Conservation (phyloP, 2,113 vertebrate species). For the Proterorhinus semilunaris region DNA sequence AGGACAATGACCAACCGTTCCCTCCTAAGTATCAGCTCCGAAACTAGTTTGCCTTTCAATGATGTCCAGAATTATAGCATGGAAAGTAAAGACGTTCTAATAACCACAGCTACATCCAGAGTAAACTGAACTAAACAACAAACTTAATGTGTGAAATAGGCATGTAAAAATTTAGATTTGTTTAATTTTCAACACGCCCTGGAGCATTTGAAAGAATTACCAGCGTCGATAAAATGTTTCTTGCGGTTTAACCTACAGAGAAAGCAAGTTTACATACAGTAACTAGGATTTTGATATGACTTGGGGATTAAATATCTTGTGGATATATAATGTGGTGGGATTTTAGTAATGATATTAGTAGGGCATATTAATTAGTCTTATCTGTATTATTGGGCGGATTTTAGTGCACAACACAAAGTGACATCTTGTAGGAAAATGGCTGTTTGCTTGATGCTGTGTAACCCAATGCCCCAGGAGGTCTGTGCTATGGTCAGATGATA, state of each 20-base stretch:
- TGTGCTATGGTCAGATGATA: slow-evolving; percentile 24
- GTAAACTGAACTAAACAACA: background rate
- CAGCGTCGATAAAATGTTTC: no score
- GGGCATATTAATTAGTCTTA: no score
- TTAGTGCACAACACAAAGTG: background rate
- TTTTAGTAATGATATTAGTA: no score
- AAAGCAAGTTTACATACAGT: no score
- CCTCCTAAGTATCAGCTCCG: background rate
- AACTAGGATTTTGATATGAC: no score
- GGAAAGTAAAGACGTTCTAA: background rate
- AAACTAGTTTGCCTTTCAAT: background rate
- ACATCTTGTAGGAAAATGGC: slow-evolving; percentile 4
- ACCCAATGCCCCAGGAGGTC: slow-evolving; percentile 22
- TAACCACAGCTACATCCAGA: no score
- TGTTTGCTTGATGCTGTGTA: slow-evolving; percentile 6
- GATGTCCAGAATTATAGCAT: no score
- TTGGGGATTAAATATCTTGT: background rate
- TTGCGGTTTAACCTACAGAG: no score
- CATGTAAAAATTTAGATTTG: no score
- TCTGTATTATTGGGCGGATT: background rate
- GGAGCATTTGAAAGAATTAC: no score
- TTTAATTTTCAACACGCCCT: no score
- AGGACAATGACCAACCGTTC: background rate
- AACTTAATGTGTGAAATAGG: background rate
- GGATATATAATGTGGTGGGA: background rate